These are phyloP conservation scores for Hydrolagus colliei DNA, from an alignment of 2,797 vertebrate genomes.

Conservation along the genomic window DNA sequence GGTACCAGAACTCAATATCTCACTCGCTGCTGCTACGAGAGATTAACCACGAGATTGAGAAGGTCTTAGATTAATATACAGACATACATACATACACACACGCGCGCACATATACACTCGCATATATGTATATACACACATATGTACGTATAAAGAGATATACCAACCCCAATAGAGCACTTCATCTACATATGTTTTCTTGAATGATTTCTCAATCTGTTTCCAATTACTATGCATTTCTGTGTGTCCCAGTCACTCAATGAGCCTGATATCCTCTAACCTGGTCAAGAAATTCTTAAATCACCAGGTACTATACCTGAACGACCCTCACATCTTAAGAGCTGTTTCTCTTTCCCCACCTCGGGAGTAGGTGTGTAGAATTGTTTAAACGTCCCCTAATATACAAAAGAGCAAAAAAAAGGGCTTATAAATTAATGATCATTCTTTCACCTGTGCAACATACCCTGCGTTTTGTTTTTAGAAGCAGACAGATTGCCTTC, in stretches of 20 bases:
- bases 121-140: no score
- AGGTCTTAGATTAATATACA: no score
- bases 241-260: background rate
- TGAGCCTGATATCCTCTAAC: no score
- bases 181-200: background rate
- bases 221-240: background rate
- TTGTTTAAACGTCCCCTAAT: background rate
- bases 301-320: no score
- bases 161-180: background rate
- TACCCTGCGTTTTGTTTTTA: background rate
- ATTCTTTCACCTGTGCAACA: background rate
- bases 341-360: background rate
- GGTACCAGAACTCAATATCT: no score
- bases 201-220: background rate
- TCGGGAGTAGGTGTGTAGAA: background rate
- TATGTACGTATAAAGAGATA: background rate
- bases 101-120: no score
- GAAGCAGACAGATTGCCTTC: background rate
- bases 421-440: conserved; percentile 26
- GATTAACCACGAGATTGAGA: no score
- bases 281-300: no score
- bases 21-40: no score
- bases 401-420: conserved; percentile 17
- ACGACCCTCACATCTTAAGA: background rate
- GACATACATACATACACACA: no score